Evolutionary conservation across 2,888 invertebrate genomes (phyloP).

Genomic region (Dynastes maya): DNA sequence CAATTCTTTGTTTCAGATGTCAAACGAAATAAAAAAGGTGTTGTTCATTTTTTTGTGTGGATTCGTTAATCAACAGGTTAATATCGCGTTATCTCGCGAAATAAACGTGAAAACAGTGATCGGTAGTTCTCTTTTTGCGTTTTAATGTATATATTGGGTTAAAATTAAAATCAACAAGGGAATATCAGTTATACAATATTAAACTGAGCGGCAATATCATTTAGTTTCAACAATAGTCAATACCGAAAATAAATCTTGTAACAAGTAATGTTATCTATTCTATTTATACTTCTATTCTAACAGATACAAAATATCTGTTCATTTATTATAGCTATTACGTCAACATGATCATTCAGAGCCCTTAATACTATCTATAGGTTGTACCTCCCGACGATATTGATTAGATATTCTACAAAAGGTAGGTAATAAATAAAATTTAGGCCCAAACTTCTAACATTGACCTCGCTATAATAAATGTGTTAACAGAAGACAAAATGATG

Average conservation of each 20-base stretch:
- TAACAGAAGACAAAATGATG: too few relatives aligned
- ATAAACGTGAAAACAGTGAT: slow-evolving; percentile 7
- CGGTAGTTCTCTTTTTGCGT: not conserved
- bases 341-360: slow-evolving; percentile 4
- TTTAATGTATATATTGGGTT: not conserved
- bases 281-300: not conserved
- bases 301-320: not conserved
- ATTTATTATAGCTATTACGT: slow-evolving; percentile 32
- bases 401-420: not conserved
- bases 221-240: too few relatives aligned
- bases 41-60: slow-evolving; percentile 11
- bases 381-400: not conserved
- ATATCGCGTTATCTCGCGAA: slow-evolving; percentile 14
- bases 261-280: too few relatives aligned
- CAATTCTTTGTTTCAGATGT: slow-evolving; percentile 14
- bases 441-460: too few relatives aligned
- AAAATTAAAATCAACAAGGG: not conserved
- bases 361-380: not conserved
- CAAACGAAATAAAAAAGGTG: not conserved
- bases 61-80: not conserved
- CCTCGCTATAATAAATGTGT: too few relatives aligned
- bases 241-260: too few relatives aligned
- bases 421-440: not conserved
- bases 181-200: too few relatives aligned
- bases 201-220: too few relatives aligned